Conservation (phyloP, 2,888 invertebrate genomes). For the Lordiphosa andalusiaca region DNA sequence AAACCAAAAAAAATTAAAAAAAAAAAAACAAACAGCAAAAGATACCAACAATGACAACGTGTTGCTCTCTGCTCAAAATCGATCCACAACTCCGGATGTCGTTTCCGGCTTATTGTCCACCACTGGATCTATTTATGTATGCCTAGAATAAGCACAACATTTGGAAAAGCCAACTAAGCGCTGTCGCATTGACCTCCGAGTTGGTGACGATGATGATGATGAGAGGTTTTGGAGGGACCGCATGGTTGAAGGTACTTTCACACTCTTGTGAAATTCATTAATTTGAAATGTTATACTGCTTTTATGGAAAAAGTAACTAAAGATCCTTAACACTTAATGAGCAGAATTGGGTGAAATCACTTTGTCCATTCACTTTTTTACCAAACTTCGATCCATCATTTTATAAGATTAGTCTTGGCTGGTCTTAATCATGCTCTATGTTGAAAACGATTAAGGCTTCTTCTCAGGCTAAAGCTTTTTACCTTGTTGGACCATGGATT, state of each 20-base stretch:
- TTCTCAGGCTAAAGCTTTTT: too few species aligned
- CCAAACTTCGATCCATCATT: too few species aligned
- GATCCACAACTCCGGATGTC: constrained; percentile 77
- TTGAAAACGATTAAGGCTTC: too few species aligned
- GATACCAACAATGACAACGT: constrained; percentile 50
- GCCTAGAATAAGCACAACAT: constrained; percentile 49
- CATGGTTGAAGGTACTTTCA: constrained; percentile 4
- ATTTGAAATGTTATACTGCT: too few species aligned
- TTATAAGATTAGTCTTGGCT: too few species aligned
- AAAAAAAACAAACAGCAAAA: constrained; percentile 1
- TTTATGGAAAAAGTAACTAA: too few species aligned
- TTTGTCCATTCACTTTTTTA: too few species aligned
- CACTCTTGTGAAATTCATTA: constrained; percentile 15
- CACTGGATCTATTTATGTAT: constrained; percentile 53
- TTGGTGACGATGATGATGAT: too few species aligned
- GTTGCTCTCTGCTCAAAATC: constrained; percentile 62
- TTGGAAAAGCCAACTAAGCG: constrained; percentile 28
- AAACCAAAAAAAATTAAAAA: constrained; percentile 31
- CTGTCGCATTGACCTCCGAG: constrained; percentile 28
- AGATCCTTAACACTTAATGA: too few species aligned
- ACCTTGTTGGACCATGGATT: too few species aligned
- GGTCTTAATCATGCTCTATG: too few species aligned
- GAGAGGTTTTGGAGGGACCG: constrained; percentile 22
- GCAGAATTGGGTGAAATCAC: too few species aligned
- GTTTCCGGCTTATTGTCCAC: constrained; percentile 78